Evolutionary conservation across 2,888 invertebrate species (phyloP).

Genomic region (Lepidonotus clava): DNA sequence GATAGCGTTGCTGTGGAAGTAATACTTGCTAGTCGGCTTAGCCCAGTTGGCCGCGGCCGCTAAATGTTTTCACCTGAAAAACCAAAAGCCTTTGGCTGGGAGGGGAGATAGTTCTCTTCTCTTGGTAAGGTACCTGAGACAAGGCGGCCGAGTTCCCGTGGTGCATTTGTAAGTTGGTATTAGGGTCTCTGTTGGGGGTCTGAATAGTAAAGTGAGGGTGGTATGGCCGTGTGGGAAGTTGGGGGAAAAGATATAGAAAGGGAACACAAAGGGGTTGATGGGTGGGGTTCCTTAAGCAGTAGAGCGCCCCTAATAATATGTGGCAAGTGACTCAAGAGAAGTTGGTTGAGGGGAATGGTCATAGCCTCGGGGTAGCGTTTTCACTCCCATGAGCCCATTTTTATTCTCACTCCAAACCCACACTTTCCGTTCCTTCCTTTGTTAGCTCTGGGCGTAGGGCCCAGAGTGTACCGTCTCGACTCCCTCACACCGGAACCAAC

Average conservation of each 20-base stretch:
- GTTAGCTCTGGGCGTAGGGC: not conserved
- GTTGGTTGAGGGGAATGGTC: not conserved
- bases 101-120: constrained; percentile 3
- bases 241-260: too few species aligned
- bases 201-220: not conserved
- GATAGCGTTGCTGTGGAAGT: too few species aligned
- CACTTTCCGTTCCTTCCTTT: not conserved
- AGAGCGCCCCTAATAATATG: not conserved
- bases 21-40: too few species aligned
- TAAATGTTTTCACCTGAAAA: constrained; percentile 19
- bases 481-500: too few species aligned
- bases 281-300: not conserved
- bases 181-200: not conserved
- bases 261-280: not conserved
- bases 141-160: not conserved
- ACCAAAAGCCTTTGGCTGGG: not conserved
- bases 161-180: not conserved
- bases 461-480: too few species aligned
- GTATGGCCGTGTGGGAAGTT: too few species aligned
- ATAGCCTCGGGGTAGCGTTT: not conserved
- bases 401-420: not conserved
- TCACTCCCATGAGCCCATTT: not conserved
- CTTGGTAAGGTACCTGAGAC: not conserved
- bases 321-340: constrained; percentile 20
- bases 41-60: too few species aligned